Evolutionary conservation across 1,140 invertebrate species (phyloP), one percentile per base, ranked within the genome.

Genomic region (Drusus annulatus): DNA sequence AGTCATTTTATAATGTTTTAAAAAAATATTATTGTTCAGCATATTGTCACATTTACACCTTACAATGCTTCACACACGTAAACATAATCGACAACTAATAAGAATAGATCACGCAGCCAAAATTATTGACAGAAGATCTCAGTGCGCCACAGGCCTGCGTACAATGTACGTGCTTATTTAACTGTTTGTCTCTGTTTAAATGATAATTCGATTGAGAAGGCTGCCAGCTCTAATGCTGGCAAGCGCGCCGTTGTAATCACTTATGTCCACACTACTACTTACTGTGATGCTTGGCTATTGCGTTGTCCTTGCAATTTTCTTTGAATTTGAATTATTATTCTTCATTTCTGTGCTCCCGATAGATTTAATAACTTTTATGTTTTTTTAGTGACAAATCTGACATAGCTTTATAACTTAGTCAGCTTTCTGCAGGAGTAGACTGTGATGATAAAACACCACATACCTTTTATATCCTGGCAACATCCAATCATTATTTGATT

Each of bases 101-200:
- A 60, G 56, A 60, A 60, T 19, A 60, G 56, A 60, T 60, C 56
- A 17, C 19, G 23, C 23, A 21, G 56, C 17, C 25, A 5, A 28
- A 28, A 60, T 0, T 45, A 60, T 60, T 60, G 56, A 60, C 56
- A 45, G 10, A 45, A 60, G 16, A 60, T 60, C 17, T 60, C 17
- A 7, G 19, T 23, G 17, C 56, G 17, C 56, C 23, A 60, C 23
- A 19, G 19, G 17, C 6, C 56, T 15, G 56, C 5, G 7, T 15
- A 23, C 56, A 23, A 60, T 60, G 17, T 65, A 65, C 28, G 1
- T 65, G 62, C 62, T 65, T 65, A 65, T 65, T 65, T 28, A 65
- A 65, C 62, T 31, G 28, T 65, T 65, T 65, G 36, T 16, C 62
- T 65, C 25, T 28, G 17, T 65, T 65, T 65, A 31, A 60, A 65